These are phyloP conservation scores for Steatornis caripensis DNA, from an alignment of 2,113 vertebrate species.

Conservation along the genomic window DNA sequence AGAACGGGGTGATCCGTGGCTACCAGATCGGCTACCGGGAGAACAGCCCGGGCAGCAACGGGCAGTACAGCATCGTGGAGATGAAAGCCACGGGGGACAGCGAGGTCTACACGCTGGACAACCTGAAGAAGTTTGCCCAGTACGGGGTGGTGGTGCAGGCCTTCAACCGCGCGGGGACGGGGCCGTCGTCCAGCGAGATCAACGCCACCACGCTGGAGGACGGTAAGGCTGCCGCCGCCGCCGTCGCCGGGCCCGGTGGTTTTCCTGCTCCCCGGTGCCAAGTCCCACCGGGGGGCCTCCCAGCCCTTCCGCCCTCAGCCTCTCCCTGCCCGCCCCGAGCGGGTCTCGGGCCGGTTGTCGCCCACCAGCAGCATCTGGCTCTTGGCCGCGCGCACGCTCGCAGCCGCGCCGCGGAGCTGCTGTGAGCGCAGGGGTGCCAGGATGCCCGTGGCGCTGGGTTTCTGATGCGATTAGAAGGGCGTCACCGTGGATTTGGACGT, in stretches of 20 bases:
- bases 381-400: accelerated
- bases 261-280: not conserved
- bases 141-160: slow-evolving; percentile 98
- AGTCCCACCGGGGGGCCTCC: accelerated
- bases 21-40: slow-evolving; percentile 98
- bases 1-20: slow-evolving; percentile 95
- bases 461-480: accelerated
- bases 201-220: slow-evolving; percentile 95
- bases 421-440: accelerated
- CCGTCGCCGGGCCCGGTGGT: accelerated
- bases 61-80: slow-evolving; percentile 98
- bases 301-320: not conserved
- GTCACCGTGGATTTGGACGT: accelerated
- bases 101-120: slow-evolving; percentile 96
- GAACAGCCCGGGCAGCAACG: slow-evolving; percentile 95
- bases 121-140: slow-evolving; percentile 97
- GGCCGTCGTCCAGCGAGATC: slow-evolving; percentile 96
- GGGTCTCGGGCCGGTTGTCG: not conserved
- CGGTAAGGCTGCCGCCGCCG: slow-evolving; percentile 77
- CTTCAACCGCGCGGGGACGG: slow-evolving; percentile 93
- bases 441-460: accelerated
- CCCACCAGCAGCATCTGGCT: not conserved
- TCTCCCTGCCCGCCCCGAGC: no score
- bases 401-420: not conserved
- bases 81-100: slow-evolving; percentile 98